Conservation (phyloP, 2,888 invertebrate species). For the Tillus elongatus region DNA sequence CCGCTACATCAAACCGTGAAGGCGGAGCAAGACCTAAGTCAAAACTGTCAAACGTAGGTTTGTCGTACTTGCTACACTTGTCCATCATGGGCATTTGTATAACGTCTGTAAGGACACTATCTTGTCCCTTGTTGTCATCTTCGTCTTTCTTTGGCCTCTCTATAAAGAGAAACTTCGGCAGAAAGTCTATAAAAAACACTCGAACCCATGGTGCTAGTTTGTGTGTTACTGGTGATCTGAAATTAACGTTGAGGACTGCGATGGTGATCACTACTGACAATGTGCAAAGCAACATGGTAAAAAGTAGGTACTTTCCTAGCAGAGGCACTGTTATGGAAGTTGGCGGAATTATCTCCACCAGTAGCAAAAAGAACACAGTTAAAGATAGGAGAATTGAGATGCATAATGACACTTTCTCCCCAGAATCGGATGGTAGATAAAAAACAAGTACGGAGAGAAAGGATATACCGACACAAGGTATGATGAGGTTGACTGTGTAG, state of each 20-base stretch:
- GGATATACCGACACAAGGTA: conserved; percentile 94
- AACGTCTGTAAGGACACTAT: conserved; percentile 66
- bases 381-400: conserved; percentile 87
- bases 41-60: conserved; percentile 48
- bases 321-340: conserved; percentile 88
- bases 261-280: conserved; percentile 89
- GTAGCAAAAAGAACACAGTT: conserved; percentile 87
- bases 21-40: conserved; percentile 38
- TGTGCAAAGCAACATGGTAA: conserved; percentile 91
- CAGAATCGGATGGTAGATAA: conserved; percentile 94
- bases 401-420: conserved; percentile 95
- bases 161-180: conserved; percentile 81
- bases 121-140: conserved; percentile 45
- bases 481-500: conserved; percentile 95
- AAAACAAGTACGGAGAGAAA: conserved; percentile 95
- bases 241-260: conserved; percentile 88
- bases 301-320: conserved; percentile 83
- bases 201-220: conserved; percentile 88
- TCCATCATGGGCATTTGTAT: conserved; percentile 49
- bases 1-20: conserved; percentile 55
- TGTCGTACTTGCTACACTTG: conserved; percentile 57
- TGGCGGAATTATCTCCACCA: conserved; percentile 91
- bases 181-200: conserved; percentile 72
- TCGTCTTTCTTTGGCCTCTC: conserved; percentile 78
- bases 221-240: conserved; percentile 85